phyloP scores from a whole-genome alignment of 2,797 vertebrate species.

The Capromys pilorides region DNA sequence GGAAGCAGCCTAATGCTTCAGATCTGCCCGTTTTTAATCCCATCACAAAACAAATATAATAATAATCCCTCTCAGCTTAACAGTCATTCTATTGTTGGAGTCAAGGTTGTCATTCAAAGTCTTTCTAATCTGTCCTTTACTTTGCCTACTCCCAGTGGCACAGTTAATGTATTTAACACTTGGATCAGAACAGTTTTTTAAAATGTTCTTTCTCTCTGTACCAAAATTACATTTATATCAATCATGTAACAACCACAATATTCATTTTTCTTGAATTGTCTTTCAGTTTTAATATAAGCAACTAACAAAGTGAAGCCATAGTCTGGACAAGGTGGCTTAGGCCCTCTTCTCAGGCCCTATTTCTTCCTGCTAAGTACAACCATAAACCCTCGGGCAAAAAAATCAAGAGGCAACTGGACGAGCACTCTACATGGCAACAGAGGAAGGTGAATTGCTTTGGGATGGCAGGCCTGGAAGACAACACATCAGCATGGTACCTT shows the following conservation, averaged over 20 bases:
- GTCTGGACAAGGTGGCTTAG: conserved; percentile 30
- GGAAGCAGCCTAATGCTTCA: conserved; percentile 62
- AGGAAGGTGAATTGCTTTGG: conserved; percentile 18
- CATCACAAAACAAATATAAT: conserved; percentile 69
- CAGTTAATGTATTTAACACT: conserved; percentile 48
- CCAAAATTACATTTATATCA: conserved; percentile 44
- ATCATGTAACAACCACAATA: conserved; percentile 19
- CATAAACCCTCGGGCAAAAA: conserved; percentile 1
- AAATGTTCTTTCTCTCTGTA: conserved; percentile 45
- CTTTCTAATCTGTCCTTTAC: conserved; percentile 59
- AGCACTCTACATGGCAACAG: not conserved
- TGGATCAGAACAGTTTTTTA: conserved; percentile 38
- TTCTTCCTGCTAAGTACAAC: not conserved
- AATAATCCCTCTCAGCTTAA: conserved; percentile 67
- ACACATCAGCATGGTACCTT: not conserved
- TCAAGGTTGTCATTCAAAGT: conserved; percentile 43
- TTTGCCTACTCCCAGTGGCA: conserved; percentile 30
- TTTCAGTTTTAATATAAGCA: conserved; percentile 42
- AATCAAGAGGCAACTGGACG: not conserved
- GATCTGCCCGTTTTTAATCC: conserved; percentile 70
- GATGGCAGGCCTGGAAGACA: not conserved
- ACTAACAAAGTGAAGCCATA: conserved; percentile 4
- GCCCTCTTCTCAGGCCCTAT: not conserved
- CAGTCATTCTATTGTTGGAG: conserved; percentile 51
- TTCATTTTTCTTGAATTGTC: conserved; percentile 37